Evolutionary conservation across 2,888 invertebrate species (phyloP).

Genomic region (Smittia sp.): DNA sequence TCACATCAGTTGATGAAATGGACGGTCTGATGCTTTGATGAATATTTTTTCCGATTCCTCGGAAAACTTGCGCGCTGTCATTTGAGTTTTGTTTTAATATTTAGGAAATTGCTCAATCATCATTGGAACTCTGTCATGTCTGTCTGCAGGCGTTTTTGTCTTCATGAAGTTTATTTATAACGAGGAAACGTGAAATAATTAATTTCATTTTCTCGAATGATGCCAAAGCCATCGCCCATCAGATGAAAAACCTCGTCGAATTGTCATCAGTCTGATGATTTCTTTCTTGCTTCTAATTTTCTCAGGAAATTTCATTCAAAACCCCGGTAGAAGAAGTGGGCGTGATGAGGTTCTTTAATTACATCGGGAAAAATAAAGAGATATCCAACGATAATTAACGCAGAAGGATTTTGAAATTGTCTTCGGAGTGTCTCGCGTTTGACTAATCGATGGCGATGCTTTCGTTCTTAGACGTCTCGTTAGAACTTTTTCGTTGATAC

Average conservation of each 20-base stretch:
- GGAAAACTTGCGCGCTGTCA: background rate
- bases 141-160: slow-evolving; percentile 1
- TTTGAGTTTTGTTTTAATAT: background rate
- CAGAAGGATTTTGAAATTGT: too few species aligned
- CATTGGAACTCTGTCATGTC: slow-evolving; percentile 22
- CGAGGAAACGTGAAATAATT: slow-evolving; percentile 20
- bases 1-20: slow-evolving; percentile 9
- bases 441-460: too few species aligned
- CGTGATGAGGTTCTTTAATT: slow-evolving; percentile 31
- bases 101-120: background rate
- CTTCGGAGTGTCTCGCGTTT: too few species aligned
- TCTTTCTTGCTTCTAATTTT: background rate
- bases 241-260: background rate
- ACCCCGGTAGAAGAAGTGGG: slow-evolving; percentile 17
- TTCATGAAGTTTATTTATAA: slow-evolving; percentile 22
- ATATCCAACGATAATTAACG: slow-evolving; percentile 14
- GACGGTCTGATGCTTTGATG: slow-evolving; percentile 12
- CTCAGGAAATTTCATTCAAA: slow-evolving; percentile 40
- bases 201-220: slow-evolving; percentile 11
- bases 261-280: slow-evolving; percentile 16
- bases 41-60: background rate
- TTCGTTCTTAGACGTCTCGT: too few species aligned
- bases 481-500: too few species aligned
- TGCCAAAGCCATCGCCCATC: background rate
- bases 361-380: background rate